A percentile compares a stretch with the other conserved stretches of the same genome.
phyloP scores from a whole-genome alignment of 1,140 invertebrate genomes.

The Danaus melanippus region DNA sequence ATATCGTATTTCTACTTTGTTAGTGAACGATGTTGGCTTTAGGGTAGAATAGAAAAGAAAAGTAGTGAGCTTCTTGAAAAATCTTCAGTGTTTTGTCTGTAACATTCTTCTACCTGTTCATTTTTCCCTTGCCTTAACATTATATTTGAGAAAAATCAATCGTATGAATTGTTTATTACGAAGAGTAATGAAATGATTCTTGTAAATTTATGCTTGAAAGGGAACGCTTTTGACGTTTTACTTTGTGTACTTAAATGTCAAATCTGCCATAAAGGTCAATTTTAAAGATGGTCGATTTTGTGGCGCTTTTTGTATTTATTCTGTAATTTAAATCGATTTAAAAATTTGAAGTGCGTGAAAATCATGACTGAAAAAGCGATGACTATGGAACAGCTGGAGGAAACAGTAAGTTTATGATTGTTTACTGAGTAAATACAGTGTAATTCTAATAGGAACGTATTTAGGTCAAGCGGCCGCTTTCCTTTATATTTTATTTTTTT shows the following conservation, averaged over 20 bases:
- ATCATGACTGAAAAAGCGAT: slow-evolving; percentile 50
- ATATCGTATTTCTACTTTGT: too few species aligned
- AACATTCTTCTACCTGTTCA: too few species aligned
- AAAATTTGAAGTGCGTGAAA: slow-evolving; percentile 22
- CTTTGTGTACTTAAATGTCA: slow-evolving; percentile 10
- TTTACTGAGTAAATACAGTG: slow-evolving; percentile 13
- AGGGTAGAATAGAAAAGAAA: too few species aligned
- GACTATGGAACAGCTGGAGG: slow-evolving; percentile 49
- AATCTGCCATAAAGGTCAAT: slow-evolving; percentile 14
- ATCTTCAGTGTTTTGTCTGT: too few species aligned
- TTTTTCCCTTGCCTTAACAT: too few species aligned
- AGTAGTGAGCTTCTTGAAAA: too few species aligned
- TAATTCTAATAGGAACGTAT: slow-evolving; percentile 19
- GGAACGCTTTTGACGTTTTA: too few species aligned
- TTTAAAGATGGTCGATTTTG: slow-evolving; percentile 23
- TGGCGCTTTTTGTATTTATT: slow-evolving; percentile 20
- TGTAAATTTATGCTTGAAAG: too few species aligned
- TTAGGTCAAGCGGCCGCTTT: slow-evolving; percentile 47
- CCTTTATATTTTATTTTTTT: slow-evolving; percentile 13
- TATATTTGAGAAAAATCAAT: too few species aligned
- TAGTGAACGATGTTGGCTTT: too few species aligned
- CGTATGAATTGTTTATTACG: too few species aligned
- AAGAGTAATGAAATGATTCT: too few species aligned
- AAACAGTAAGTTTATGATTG: slow-evolving; percentile 34
- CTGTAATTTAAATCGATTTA: slow-evolving; percentile 18